Percentiles rank a stretch among this genome's conserved stretches.
phyloP scores from a whole-genome alignment of 2,113 vertebrate genomes.

The Ursus arctos region DNA sequence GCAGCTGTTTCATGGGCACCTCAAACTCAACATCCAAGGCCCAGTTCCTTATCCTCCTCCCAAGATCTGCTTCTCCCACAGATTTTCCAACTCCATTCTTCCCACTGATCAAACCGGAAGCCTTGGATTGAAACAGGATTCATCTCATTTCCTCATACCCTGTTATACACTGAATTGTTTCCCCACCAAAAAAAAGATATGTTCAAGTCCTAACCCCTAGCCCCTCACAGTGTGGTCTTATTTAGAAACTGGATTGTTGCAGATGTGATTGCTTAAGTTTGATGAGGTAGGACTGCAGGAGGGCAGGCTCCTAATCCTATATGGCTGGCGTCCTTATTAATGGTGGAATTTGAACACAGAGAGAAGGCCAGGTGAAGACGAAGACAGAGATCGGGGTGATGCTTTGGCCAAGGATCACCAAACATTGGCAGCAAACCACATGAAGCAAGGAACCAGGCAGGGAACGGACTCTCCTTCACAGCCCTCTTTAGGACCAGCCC shows the following conservation, averaged over 20 bases:
- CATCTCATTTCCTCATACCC: too few relatives aligned
- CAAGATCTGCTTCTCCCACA: background rate
- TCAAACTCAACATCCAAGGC: background rate
- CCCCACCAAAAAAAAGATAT: background rate
- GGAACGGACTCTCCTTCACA: background rate
- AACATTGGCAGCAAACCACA: background rate
- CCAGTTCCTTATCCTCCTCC: background rate
- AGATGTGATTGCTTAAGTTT: background rate
- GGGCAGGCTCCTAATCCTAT: background rate
- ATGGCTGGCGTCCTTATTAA: background rate
- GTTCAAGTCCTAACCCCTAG: background rate
- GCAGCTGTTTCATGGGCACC: background rate
- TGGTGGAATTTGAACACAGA: too few relatives aligned
- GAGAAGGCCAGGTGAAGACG: background rate
- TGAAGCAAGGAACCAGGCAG: too few relatives aligned
- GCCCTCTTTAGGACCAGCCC: background rate
- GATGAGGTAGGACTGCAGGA: background rate
- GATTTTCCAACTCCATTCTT: background rate
- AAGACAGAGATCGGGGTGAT: background rate
- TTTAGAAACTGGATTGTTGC: background rate
- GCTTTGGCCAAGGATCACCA: background rate
- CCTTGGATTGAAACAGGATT: background rate
- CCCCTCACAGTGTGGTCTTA: background rate
- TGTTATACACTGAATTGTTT: background rate
- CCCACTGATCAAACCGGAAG: background rate